These are phyloP conservation scores for Nesospiza acunhae DNA, from an alignment of 2,113 vertebrate genomes.

Conservation along the genomic window DNA sequence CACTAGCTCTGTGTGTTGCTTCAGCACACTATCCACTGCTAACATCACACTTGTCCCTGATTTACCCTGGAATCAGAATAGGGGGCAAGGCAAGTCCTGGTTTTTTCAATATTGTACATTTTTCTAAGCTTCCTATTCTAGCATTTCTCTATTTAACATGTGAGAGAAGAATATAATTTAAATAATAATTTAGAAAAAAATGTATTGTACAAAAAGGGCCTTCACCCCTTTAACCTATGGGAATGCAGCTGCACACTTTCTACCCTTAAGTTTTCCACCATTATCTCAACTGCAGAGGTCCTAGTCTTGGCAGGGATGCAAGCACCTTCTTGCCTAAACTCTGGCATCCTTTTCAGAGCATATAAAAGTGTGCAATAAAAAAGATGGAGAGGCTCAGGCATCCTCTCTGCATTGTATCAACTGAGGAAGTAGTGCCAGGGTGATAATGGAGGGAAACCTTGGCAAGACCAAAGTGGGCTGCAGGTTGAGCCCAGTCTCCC, in stretches of 20 bases:
- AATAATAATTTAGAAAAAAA: background rate
- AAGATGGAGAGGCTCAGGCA: background rate
- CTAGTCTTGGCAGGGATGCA: background rate
- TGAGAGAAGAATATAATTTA: background rate
- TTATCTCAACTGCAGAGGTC: background rate
- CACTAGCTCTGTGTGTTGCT: background rate
- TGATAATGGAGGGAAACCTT: background rate
- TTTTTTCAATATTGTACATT: background rate
- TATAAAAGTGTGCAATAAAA: background rate
- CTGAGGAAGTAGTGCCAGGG: background rate
- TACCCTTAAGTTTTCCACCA: background rate
- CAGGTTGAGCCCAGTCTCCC: background rate
- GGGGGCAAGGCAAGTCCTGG: background rate
- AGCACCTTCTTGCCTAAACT: background rate
- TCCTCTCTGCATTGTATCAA: background rate
- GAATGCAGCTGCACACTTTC: background rate
- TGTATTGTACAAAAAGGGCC: background rate
- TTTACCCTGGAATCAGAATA: background rate
- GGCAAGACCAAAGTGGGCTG: accelerated
- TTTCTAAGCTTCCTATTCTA: background rate
- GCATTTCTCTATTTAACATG: background rate
- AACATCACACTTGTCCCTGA: background rate
- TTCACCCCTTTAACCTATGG: background rate
- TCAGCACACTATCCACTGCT: background rate
- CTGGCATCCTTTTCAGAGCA: background rate